Evolutionary conservation across 2,888 invertebrate genomes (phyloP), one percentile per base, ranked within the genome.

Genomic region (Rotaria sp.): DNA sequence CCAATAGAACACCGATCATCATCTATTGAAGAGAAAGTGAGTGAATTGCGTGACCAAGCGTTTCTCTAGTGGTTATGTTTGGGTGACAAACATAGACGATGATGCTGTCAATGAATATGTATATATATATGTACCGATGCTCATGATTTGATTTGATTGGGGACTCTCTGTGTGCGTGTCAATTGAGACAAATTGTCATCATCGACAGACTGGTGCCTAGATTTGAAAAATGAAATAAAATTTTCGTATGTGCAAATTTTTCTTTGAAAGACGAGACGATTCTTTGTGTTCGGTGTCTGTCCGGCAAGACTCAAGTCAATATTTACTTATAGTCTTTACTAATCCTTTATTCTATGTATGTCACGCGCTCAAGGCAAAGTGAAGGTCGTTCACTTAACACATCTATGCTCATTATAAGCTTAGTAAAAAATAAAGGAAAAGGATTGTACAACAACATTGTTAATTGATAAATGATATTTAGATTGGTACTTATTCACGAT

Each of bases 331-430:
- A 8, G 67, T 67, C 67, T 67, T 67, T 67, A 67, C 67, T 67
- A 67, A 67, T 67, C 67, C 67, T 67, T 30, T 21, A 67, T 21
- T 67, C 67, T 67, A 35, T 67, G 35, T 67, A 67, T 67, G 67
- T 67, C 67, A 67, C 67, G 67, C 67, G 67, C 35, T 67, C 67
- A 67, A 67, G 67, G 67, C 67, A 67, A 67, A 67, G 67, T 67
- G 67, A 67, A 67, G 67, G 67, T 67, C 35, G 67, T 67, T 21
- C 67, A 67, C 67, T 67, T 67, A 67, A 67, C 67, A 67, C 67
- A 67, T 67, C 67, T 67, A 67, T 35, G 38, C 67, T 67, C 67
- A 67, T 67, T 67, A 67, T 67, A 4, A 21, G 67, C 67, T 67
- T 67, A 67, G 67, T 38, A 67, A 67, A n/a, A 18, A 67, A 67